Evolutionary conservation across 2,888 invertebrate genomes (phyloP).

Genomic region (Neoscelio sp.): DNA sequence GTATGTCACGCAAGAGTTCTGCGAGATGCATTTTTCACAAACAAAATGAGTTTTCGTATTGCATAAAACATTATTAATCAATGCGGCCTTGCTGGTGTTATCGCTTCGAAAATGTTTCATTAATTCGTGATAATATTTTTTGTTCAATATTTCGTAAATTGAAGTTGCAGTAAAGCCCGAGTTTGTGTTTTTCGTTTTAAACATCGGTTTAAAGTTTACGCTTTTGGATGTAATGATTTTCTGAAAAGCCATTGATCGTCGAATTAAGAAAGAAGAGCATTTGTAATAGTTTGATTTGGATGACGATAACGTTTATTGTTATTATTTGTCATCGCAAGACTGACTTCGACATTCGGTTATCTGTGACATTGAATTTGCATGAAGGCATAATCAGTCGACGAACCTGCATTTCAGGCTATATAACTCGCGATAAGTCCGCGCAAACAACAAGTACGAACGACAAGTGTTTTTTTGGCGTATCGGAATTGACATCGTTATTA

Average conservation of each 20-base stretch:
- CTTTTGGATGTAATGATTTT: too few relatives aligned
- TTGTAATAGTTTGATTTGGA: constrained; percentile 52
- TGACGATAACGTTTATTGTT: constrained; percentile 51
- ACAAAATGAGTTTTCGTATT: constrained; percentile 10
- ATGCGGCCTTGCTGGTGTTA: neutral
- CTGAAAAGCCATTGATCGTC: too few relatives aligned
- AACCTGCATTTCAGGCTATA: constrained; percentile 65
- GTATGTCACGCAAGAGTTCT: constrained; percentile 7
- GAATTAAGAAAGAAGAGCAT: too few relatives aligned
- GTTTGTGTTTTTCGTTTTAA: too few relatives aligned
- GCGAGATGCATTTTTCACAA: constrained; percentile 13
- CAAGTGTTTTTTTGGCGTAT: constrained; percentile 16
- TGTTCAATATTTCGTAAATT: neutral
- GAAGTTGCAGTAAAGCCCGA: neutral
- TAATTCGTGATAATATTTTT: constrained; percentile 3
- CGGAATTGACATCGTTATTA: constrained; percentile 26
- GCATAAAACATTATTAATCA: neutral
- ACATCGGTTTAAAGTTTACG: too few relatives aligned
- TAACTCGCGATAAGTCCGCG: constrained; percentile 59
- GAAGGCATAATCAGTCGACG: constrained; percentile 68
- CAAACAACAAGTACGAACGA: constrained; percentile 53
- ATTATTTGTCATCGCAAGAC: constrained; percentile 63
- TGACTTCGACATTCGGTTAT: constrained; percentile 69
- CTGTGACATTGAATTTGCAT: constrained; percentile 76
- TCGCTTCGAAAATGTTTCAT: neutral